Conservation (phyloP, 2,797 vertebrate genomes). For the Lagodon rhomboides region DNA sequence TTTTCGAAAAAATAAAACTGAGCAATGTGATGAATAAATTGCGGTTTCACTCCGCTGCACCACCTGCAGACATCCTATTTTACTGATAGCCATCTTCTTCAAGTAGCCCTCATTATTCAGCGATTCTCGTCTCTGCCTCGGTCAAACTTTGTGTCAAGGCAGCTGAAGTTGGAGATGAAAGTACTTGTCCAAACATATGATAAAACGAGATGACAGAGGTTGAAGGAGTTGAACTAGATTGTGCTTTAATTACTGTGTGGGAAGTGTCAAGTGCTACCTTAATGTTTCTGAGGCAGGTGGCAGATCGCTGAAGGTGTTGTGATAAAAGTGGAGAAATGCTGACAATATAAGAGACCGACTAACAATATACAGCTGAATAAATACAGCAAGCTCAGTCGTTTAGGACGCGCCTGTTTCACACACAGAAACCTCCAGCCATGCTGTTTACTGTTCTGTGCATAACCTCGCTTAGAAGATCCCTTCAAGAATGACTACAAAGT, state of each 20-base stretch:
- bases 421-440: slow-evolving; percentile 41
- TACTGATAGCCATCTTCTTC: slow-evolving; percentile 13
- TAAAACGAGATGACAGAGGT: slow-evolving; percentile 43
- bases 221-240: slow-evolving; percentile 52
- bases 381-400: slow-evolving; percentile 52
- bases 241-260: slow-evolving; percentile 68
- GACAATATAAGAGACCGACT: slow-evolving; percentile 61
- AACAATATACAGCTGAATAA: slow-evolving; percentile 58
- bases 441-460: slow-evolving; percentile 48
- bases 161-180: slow-evolving; percentile 29
- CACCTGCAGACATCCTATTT: slow-evolving; percentile 30
- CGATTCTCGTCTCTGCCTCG: slow-evolving; percentile 22
- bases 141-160: slow-evolving; percentile 46
- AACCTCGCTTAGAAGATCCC: slow-evolving; percentile 59
- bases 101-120: slow-evolving; percentile 43
- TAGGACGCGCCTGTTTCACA: slow-evolving; percentile 61
- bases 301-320: slow-evolving; percentile 50
- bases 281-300: slow-evolving; percentile 58
- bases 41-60: slow-evolving; percentile 1
- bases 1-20: not conserved
- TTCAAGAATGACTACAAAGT: slow-evolving; percentile 68
- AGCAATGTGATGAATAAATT: not conserved
- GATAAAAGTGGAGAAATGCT: slow-evolving; percentile 71
- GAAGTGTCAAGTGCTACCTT: slow-evolving; percentile 64
- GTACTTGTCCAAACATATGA: slow-evolving; percentile 37